Evolutionary conservation across 1,140 invertebrate species (phyloP).

Genomic region (Notospermus geniculatus): DNA sequence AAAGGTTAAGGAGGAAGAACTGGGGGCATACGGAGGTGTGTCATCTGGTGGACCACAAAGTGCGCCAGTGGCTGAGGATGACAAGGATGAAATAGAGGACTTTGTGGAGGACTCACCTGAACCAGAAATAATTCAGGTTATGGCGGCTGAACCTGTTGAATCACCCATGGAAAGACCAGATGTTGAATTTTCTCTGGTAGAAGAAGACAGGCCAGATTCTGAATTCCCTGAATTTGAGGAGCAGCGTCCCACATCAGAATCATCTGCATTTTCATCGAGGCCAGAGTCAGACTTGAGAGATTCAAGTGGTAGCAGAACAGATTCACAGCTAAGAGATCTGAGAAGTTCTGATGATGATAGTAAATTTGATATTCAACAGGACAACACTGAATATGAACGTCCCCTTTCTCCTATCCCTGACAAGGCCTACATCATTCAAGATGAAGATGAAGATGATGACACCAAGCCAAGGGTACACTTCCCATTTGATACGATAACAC

Average conservation of each 20-base stretch:
- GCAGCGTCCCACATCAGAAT: slow-evolving; percentile 1
- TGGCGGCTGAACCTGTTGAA: too few relatives aligned
- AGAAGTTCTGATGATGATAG: slow-evolving; percentile 7
- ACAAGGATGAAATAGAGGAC: background rate
- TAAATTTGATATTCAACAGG: background rate
- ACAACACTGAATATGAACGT: slow-evolving; percentile 1
- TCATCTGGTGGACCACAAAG: too few relatives aligned
- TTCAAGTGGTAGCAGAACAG: slow-evolving; percentile 6
- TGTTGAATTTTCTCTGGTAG: background rate
- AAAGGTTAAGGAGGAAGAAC: too few relatives aligned
- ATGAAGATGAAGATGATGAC: slow-evolving; percentile 8
- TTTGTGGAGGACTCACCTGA: slow-evolving; percentile 4
- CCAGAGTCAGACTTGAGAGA: slow-evolving; percentile 4
- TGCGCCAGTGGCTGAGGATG: background rate
- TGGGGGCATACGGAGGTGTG: too few relatives aligned
- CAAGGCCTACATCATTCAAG: background rate
- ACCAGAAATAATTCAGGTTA: slow-evolving; percentile 8
- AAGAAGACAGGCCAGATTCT: background rate
- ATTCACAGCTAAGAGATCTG: slow-evolving; percentile 1
- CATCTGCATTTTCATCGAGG: background rate
- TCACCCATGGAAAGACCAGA: too few relatives aligned
- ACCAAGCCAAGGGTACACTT: background rate
- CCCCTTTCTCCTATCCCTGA: slow-evolving; percentile 8
- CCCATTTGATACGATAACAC: background rate
- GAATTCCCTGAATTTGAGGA: slow-evolving; percentile 4